Evolutionary conservation across 2,888 invertebrate genomes (phyloP).

Genomic region (Merodon equestris): DNA sequence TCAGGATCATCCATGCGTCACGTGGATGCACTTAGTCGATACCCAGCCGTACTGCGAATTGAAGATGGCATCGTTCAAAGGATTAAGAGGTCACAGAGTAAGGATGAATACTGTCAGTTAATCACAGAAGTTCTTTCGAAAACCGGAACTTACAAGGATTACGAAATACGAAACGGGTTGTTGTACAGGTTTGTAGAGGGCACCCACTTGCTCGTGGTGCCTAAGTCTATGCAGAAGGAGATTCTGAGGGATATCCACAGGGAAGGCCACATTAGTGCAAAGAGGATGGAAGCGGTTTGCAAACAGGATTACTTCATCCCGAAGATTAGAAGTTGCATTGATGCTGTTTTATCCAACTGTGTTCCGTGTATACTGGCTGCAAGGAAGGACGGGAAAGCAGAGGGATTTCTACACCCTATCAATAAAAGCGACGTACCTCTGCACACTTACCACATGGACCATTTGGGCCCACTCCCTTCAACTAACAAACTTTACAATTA

Average conservation of each 20-base stretch:
- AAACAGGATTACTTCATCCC: constrained; percentile 8
- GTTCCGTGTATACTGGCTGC: too few species aligned
- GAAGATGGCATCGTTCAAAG: neutral
- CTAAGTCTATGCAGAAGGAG: too few species aligned
- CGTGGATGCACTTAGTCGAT: constrained; percentile 7
- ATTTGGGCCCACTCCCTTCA: too few species aligned
- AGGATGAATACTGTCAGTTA: neutral
- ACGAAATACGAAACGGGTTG: too few species aligned
- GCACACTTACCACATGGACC: too few species aligned
- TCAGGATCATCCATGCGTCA: constrained; percentile 10
- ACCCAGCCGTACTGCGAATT: neutral
- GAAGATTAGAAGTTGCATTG: constrained; percentile 6
- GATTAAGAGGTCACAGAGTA: neutral
- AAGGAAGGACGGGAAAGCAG: neutral
- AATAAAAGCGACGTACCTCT: neutral
- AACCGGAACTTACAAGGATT: too few species aligned
- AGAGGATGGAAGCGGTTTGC: neutral
- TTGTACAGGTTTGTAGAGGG: too few species aligned
- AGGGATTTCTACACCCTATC: constrained; percentile 18
- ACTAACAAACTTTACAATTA: too few species aligned
- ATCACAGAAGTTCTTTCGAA: too few species aligned
- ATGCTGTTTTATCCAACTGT: constrained; percentile 6
- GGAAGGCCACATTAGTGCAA: constrained; percentile 1
- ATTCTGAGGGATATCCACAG: too few species aligned
- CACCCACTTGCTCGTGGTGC: too few species aligned